Conservation (phyloP, 2,888 invertebrate species). For the Seira musarum region DNA sequence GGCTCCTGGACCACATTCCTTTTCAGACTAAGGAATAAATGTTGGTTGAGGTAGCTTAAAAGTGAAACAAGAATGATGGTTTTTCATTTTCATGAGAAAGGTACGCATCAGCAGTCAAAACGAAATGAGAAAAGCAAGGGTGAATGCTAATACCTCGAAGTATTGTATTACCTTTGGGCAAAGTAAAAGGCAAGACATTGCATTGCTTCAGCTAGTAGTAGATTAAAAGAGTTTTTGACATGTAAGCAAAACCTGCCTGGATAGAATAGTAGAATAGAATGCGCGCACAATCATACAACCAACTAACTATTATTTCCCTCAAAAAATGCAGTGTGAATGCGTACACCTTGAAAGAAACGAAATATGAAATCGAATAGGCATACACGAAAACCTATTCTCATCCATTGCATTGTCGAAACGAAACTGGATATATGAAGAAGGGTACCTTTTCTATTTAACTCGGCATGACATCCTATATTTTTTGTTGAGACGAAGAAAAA, state of each 20-base stretch:
- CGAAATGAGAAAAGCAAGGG: conserved; percentile 3
- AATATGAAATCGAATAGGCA: conserved; percentile 36
- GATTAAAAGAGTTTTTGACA: neutral
- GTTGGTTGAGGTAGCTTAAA: conserved; percentile 41
- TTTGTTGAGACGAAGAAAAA: neutral
- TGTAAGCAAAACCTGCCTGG: neutral
- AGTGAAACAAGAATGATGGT: conserved; percentile 11
- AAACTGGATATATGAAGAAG: conserved; percentile 38
- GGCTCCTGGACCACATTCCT: neutral
- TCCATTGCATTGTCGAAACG: conserved; percentile 5
- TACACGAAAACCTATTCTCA: no score
- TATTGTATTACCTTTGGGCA: neutral
- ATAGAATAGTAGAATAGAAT: neutral
- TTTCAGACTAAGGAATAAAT: conserved; percentile 29
- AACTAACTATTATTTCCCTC: neutral
- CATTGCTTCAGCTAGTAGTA: no score
- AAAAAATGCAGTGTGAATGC: neutral
- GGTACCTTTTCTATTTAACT: neutral
- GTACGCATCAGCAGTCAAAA: conserved; percentile 31
- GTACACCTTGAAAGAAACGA: conserved; percentile 8
- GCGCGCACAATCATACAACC: conserved; percentile 12
- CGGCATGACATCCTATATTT: conserved; percentile 17
- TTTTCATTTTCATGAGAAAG: conserved; percentile 34
- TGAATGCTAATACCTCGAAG: neutral
- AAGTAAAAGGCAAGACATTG: neutral